A percentile compares a stretch with the other conserved stretches of the same genome.
Conservation (phyloP, 1,140 invertebrate genomes). For the Solenopsis fugax region DNA sequence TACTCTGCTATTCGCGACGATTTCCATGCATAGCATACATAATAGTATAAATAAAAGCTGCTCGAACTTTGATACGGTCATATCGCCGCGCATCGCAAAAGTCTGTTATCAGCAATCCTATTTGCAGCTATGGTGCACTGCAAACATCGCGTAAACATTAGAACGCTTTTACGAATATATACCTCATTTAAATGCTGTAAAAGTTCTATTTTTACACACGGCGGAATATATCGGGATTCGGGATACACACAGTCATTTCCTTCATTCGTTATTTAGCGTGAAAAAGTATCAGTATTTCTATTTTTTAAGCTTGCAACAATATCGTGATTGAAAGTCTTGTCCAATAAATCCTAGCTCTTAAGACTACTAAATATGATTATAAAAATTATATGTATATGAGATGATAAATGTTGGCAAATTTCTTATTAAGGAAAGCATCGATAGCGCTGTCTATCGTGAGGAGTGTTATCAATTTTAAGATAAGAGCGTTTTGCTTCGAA, state of each 20-base stretch:
- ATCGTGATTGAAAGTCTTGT: not conserved
- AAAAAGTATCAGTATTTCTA: not conserved
- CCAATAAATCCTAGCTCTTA: slow-evolving; percentile 8
- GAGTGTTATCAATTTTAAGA: slow-evolving; percentile 28
- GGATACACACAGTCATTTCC: not conserved
- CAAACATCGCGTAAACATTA: slow-evolving; percentile 10
- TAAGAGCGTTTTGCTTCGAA: slow-evolving; percentile 17
- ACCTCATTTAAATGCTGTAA: not conserved
- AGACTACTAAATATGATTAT: slow-evolving; percentile 11
- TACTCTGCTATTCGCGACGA: not conserved
- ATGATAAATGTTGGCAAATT: slow-evolving; percentile 27
- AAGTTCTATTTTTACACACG: not conserved
- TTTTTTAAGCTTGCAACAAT: slow-evolving; percentile 15
- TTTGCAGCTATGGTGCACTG: not conserved
- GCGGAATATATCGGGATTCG: not conserved
- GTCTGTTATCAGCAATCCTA: slow-evolving; percentile 24
- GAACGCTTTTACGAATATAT: not conserved
- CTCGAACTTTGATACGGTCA: not conserved
- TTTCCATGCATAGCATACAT: slow-evolving; percentile 21
- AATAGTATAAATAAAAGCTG: not conserved
- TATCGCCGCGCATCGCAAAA: not conserved
- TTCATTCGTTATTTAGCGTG: not conserved
- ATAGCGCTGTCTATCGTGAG: not conserved
- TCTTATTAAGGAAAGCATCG: not conserved
- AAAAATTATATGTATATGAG: not conserved